A percentile compares a stretch with the other conserved stretches of the same genome.
Conservation (phyloP, 1,140 invertebrate genomes). For the Aphelinus certus region DNA sequence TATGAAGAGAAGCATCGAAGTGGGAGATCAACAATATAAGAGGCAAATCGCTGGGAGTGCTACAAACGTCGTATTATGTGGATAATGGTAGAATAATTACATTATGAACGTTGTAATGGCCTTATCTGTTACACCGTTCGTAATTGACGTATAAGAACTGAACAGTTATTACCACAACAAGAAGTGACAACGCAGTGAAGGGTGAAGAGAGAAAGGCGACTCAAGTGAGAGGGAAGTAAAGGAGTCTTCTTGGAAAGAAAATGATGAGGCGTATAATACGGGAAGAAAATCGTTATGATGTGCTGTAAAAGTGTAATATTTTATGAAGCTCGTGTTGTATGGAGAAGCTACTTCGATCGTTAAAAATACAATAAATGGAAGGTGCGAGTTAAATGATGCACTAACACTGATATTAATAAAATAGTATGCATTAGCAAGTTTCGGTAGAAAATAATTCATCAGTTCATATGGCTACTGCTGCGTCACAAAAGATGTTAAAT, state of each 20-base stretch:
- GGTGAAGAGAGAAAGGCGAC: not conserved
- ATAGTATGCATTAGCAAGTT: too few relatives aligned
- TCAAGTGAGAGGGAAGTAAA: not conserved
- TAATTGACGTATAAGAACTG: constrained; percentile 43
- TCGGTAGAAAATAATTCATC: too few relatives aligned
- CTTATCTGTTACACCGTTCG: constrained; percentile 49
- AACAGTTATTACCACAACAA: not conserved
- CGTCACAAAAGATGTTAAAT: too few relatives aligned
- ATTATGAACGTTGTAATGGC: constrained; percentile 50
- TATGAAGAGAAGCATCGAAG: too few relatives aligned
- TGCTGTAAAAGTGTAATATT: constrained; percentile 17
- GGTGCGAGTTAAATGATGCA: too few relatives aligned
- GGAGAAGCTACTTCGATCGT: constrained; percentile 11
- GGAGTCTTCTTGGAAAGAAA: not conserved
- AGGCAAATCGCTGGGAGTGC: constrained; percentile 2
- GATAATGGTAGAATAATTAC: constrained; percentile 58
- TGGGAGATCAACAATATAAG: too few relatives aligned
- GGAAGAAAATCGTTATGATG: not conserved
- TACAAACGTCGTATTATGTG: constrained; percentile 48
- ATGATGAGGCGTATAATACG: constrained; percentile 19
- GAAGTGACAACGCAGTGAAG: not conserved
- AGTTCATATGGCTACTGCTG: too few relatives aligned
- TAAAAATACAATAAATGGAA: not conserved
- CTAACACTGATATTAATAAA: too few relatives aligned
- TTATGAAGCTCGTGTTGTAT: constrained; percentile 5